Base-by-base conservation (phyloP, 2,797 vertebrate species). In the Momotus momota region DNA sequence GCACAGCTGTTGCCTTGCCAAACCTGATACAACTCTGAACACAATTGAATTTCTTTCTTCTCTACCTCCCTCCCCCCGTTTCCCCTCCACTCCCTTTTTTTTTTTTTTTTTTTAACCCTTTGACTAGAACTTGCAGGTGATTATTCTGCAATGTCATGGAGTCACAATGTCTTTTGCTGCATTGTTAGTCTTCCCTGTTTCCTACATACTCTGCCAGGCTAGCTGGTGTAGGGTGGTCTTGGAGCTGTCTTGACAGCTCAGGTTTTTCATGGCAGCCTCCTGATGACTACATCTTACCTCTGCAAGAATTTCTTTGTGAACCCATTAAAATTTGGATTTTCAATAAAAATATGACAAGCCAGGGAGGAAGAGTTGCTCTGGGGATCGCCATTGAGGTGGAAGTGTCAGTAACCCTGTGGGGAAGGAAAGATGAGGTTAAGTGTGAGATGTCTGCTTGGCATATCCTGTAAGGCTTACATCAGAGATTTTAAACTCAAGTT, bases 1-100 rank as follows among this genome's bases (percentile, higher is more conserved):
- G 60, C 93, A 81, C 94, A 97, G 87, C 94, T 96, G 95, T 78
- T 96, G 91, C 90, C 43, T 95, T 97, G 96, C 96, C 94, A 93
- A 95, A 96, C 93, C 88, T 81, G 75, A 84, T 95, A 94, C 19
- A 67, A 45, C 86, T 96, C 72, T 58, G 55, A 93, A 81, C 21
- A 86, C 94, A 93, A 82, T 62, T 93, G 61, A 90, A 85, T 80
- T 49, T 78, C 6, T 89, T 94, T 93, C 25, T 41, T 26, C 26
- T 41, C 15, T 40, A 16, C n/a, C 27, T 19, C 31, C 54, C 19
- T 22, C 14, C 10, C 12, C 25, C 51, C 11, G 40, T 21, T 62
- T 75, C 74, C n/a, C 33, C 71, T 92, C 23, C 29, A 25, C 73
- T 86, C 66, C 57, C 22, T 31, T 16, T 10, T 40, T 64, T 66